phyloP scores from a whole-genome alignment of 2,797 vertebrate species.

The Hydrolagus colliei region DNA sequence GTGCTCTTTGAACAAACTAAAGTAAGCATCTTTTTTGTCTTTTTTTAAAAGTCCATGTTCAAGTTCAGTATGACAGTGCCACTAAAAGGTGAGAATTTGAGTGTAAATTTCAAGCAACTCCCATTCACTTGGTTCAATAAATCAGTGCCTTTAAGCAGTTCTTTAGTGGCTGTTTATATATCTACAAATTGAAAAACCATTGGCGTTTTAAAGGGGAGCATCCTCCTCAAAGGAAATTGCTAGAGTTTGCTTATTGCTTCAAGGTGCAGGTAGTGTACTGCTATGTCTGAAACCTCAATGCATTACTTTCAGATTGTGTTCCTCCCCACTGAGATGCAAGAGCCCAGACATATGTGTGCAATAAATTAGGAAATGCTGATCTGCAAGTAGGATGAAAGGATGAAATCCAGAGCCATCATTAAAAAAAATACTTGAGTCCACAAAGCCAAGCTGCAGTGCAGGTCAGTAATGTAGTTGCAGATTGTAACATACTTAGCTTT shows the following conservation, averaged over 20 bases:
- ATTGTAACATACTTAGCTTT: constrained; percentile 60
- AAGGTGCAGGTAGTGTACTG: constrained; percentile 20
- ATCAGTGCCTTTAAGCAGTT: neutral
- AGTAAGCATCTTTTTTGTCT: neutral
- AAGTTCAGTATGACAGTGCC: neutral
- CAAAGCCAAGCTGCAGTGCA: constrained; percentile 40
- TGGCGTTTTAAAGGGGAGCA: constrained; percentile 45
- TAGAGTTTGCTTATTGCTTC: constrained; percentile 29
- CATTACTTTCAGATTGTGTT: constrained; percentile 40
- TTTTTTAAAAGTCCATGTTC: neutral
- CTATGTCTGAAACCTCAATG: constrained; percentile 34
- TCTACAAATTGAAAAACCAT: constrained; percentile 40
- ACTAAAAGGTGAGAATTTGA: neutral
- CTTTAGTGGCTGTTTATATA: constrained; percentile 42
- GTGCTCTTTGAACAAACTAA: neutral
- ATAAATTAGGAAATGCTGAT: constrained; percentile 53
- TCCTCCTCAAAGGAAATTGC: constrained; percentile 11
- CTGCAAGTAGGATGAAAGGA: constrained; percentile 54
- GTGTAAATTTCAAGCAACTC: neutral
- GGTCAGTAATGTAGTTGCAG: constrained; percentile 51
- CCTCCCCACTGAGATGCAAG: constrained; percentile 45
- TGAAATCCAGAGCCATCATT: constrained; percentile 46
- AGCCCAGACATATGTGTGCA: constrained; percentile 57
- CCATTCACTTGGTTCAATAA: neutral
- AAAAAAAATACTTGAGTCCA: constrained; percentile 52